Conservation (phyloP, 2,797 vertebrate genomes). For the Pseudotriccus pelzelni region DNA sequence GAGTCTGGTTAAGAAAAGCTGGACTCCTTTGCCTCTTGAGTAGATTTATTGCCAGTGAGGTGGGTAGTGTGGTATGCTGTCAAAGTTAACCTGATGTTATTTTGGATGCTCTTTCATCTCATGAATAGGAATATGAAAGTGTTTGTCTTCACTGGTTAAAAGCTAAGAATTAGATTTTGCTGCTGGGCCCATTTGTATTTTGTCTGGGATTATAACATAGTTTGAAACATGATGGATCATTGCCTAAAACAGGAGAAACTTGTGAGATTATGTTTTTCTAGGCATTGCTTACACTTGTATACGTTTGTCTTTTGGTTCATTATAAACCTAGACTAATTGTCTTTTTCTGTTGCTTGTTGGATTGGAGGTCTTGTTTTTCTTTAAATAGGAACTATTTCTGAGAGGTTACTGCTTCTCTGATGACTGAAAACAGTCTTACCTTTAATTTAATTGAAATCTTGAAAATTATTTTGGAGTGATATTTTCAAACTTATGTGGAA, state of each 20-base stretch:
- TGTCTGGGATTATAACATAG: not conserved
- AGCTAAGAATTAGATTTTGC: not conserved
- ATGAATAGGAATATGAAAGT: not conserved
- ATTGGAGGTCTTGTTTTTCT: not conserved
- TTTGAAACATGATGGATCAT: not conserved
- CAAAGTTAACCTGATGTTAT: not conserved
- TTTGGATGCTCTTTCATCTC: not conserved
- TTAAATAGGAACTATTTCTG: not conserved
- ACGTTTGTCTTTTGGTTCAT: not conserved
- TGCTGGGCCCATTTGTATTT: not conserved
- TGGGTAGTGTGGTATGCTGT: accelerated
- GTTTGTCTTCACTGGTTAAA: not conserved
- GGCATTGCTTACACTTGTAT: not conserved
- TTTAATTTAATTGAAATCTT: not conserved
- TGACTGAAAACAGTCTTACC: not conserved
- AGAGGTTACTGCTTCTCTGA: not conserved
- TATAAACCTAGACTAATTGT: not conserved
- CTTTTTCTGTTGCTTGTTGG: not conserved
- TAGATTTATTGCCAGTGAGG: not conserved
- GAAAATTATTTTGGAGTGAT: not conserved
- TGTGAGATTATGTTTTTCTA: not conserved
- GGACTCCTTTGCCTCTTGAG: not conserved
- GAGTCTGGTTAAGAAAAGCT: not conserved
- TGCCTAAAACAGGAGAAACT: not conserved
- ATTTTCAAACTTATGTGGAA: not conserved